Percentiles rank a stretch among this genome's conserved stretches.
Evolutionary conservation across 2,797 vertebrate genomes (phyloP).

Genomic region (Knipowitschia caucasica): DNA sequence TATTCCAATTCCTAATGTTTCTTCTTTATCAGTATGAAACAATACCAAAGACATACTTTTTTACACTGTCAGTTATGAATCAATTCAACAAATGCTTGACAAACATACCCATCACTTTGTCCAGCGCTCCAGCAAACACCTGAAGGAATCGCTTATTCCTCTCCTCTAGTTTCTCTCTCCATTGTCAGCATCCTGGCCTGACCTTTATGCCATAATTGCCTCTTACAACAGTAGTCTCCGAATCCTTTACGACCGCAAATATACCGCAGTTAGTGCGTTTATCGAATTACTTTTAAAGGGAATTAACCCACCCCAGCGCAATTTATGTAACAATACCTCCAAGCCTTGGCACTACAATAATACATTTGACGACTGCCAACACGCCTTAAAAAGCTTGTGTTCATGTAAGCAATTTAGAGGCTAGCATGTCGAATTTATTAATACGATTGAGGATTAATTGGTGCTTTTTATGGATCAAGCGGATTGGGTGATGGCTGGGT

Average conservation of each 20-base stretch:
- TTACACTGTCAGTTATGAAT: not conserved
- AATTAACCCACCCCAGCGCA: not conserved
- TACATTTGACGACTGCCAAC: not conserved
- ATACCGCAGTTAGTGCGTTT: not conserved
- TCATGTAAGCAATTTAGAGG: slow-evolving; percentile 10
- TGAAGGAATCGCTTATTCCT: no score
- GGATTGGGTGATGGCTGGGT: slow-evolving; percentile 33
- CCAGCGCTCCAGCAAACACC: not conserved
- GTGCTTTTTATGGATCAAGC: slow-evolving; percentile 21
- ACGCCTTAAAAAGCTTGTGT: slow-evolving; percentile 1
- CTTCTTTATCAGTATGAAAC: no score
- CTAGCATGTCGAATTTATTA: slow-evolving; percentile 4
- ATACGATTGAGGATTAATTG: slow-evolving; percentile 22
- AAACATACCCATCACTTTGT: not conserved
- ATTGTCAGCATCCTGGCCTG: slow-evolving; percentile 2
- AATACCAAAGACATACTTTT: not conserved
- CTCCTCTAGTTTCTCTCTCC: slow-evolving; percentile 2
- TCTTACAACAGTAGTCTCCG: not conserved
- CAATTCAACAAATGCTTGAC: not conserved
- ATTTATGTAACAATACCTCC: not conserved
- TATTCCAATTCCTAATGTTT: not conserved
- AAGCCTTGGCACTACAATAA: not conserved
- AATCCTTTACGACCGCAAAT: not conserved
- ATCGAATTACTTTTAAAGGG: slow-evolving; percentile 1
- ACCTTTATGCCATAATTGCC: not conserved